Base-by-base conservation (phyloP, 1,140 invertebrate genomes). In the Oedothorax gibbosus region DNA sequence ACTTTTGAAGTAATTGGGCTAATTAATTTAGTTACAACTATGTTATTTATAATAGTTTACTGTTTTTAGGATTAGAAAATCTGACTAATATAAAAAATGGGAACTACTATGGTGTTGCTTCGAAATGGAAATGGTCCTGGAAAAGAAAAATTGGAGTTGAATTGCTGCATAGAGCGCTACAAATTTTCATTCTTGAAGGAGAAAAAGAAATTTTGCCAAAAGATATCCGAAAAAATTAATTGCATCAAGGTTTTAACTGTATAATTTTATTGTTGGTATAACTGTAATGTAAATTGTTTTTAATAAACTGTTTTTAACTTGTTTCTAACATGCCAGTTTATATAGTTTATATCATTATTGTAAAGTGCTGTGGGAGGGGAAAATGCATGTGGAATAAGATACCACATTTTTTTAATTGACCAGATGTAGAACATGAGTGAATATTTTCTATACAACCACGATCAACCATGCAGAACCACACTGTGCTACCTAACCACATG, bases 121-220 rank as follows among this genome's bases (percentile, higher is more conserved):
- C 93, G n/a, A 93, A 93, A 0, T 98, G 95, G 96, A 91, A 91
- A 4, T 88, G 90, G 54, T 92, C 93, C 71, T 92, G 95, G 81
- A 94, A 94, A 85, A 91, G 93, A 71, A 92, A 93, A 87, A 90
- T 98, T 12, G 97, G 97, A 7, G 92, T 94, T 54, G 95, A 94
- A 88, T 91, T 98, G n/a, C 90, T 99, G 0, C 93, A 94, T 87
- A 95, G 95, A 90, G 95, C 96, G 1, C 93, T 97, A 91, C 90
- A 93, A 83, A 96, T 98, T 86, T 95, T 97, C 88, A 89, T 97
- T 77, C 92, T 93, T 49, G 97, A 98, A 90, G 97, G 97, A 3
- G 96, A 96, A 89, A 92, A 94, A 53, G 95, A 96, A 89, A 88
- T 95, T 57, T 90, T 92, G 87, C 94, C 94, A 50, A 91, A 91